Percentiles rank a stretch among this genome's conserved stretches.
phyloP scores from a whole-genome alignment of 2,797 vertebrate species.

The Spondyliosoma cantharus region DNA sequence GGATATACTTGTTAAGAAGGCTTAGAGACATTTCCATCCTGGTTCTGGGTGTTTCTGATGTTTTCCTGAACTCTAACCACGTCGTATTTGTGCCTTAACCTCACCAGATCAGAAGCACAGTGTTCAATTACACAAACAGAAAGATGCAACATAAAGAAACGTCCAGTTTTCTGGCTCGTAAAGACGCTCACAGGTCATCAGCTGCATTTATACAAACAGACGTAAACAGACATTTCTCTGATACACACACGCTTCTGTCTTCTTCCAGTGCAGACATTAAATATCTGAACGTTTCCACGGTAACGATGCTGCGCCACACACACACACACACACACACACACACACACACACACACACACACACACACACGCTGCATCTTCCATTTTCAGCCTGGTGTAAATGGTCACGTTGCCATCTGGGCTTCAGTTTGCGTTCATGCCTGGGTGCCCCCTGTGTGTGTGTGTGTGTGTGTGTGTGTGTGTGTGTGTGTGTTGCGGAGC shows the following conservation, averaged over 20 bases:
- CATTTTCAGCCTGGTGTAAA: conserved; percentile 33
- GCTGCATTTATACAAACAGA: too few relatives aligned
- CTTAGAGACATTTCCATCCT: too few relatives aligned
- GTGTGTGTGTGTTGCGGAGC: not conserved
- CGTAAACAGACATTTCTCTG: too few relatives aligned
- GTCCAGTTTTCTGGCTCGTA: too few relatives aligned
- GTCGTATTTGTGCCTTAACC: too few relatives aligned
- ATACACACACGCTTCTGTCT: not conserved
- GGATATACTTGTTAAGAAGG: too few relatives aligned
- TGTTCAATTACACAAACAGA: too few relatives aligned
- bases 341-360: conserved; percentile 5
- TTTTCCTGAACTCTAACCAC: too few relatives aligned
- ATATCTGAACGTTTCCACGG: conserved; percentile 35
- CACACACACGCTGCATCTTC: not conserved
- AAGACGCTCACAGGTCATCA: too few relatives aligned
- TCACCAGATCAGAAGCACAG: too few relatives aligned
- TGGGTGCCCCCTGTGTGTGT: conserved; percentile 2
- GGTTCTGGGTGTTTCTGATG: too few relatives aligned
- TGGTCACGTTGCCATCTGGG: conserved; percentile 50
- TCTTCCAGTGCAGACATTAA: not conserved
- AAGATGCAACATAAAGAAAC: too few relatives aligned
- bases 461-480: conserved; percentile 8
- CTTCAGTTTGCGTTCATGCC: conserved; percentile 41
- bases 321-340: conserved; percentile 12
- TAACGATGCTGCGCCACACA: conserved; percentile 19